Conservation (phyloP, 2,113 vertebrate species). For the Dipodomys stephensi region DNA sequence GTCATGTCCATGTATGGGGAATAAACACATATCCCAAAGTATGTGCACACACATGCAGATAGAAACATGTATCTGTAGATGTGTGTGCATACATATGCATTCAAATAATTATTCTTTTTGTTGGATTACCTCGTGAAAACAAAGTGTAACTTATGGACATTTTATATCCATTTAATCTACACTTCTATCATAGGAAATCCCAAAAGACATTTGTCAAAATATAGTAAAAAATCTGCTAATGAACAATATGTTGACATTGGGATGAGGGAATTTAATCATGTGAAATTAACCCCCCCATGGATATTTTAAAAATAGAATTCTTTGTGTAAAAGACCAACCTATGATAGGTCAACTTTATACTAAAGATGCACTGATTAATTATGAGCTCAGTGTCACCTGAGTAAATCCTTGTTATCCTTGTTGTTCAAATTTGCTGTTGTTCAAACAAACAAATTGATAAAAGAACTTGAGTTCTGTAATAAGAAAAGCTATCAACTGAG, state of each 20-base stretch:
- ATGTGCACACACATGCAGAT: too few relatives aligned
- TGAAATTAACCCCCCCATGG: not conserved
- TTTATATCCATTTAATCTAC: not conserved
- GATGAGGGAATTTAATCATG: not conserved
- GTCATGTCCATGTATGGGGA: not conserved
- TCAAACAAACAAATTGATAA: not conserved
- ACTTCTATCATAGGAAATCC: not conserved
- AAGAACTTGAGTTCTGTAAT: not conserved
- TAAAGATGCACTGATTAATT: slow-evolving; percentile 10
- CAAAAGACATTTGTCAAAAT: not conserved
- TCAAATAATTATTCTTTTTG: not conserved
- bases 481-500: too few relatives aligned
- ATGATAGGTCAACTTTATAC: not conserved
- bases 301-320: slow-evolving; percentile 37
- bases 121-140: slow-evolving; percentile 35
- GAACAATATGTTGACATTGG: not conserved
- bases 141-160: not conserved
- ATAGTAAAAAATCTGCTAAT: not conserved
- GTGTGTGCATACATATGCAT: too few relatives aligned
- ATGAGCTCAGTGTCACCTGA: not conserved
- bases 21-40: too few relatives aligned
- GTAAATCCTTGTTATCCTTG: too few relatives aligned
- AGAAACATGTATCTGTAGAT: too few relatives aligned
- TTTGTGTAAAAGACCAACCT: not conserved
- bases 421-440: not conserved